Evolutionary conservation across 2,888 invertebrate genomes (phyloP), one percentile per base, ranked within the genome.

Genomic region (Drosophila eohydei): DNA sequence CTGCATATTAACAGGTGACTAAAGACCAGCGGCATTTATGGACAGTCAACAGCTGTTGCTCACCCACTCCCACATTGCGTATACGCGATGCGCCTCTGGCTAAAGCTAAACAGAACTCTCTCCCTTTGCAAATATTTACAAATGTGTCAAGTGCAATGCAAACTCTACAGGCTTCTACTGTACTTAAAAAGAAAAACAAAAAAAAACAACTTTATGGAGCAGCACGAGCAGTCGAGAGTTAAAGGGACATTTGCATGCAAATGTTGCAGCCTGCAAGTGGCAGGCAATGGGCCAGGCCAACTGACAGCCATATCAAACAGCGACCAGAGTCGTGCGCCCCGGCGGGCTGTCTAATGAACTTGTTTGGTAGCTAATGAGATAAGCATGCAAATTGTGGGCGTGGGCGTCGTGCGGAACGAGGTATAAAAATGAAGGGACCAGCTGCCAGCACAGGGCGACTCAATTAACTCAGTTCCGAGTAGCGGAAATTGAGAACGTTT

Each of bases 361-460:
- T 85, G 85, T 85, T 85, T 85, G 80, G 78, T 75, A 73, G 85
- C 86, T 84, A 84, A 85, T 85, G 78, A 83, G 85, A 84, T 85
- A 84, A 84, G 76, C 84, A 76, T 81, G 85, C 74, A 83, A 83
- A 81, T 80, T 72, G 43, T 57, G 50, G 41, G 60, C 59, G 34
- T 2, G 16, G 36, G 21, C 34, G 7, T 0, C 11, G 30, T 14
- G 54, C 26, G 46, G 32, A 43, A 32, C 32, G 54, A 21, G 32
- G 11, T 9, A 60, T 26, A 30, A 59, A 40, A 57, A 40, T 46
- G 52, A 54, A 40, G n/a, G 34, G 44, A 50, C 28, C 11, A 21
- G 21, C 46, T 38, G 51, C 44, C 26, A 44, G 32, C 55, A 30
- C 32, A 16, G 77, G 71, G 66, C 38, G 59, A 77, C 72, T 78